Percentiles rank a stretch among this genome's conserved stretches.
Evolutionary conservation across 1,140 invertebrate genomes (phyloP).

Genomic region (Phymastichus coffea): DNA sequence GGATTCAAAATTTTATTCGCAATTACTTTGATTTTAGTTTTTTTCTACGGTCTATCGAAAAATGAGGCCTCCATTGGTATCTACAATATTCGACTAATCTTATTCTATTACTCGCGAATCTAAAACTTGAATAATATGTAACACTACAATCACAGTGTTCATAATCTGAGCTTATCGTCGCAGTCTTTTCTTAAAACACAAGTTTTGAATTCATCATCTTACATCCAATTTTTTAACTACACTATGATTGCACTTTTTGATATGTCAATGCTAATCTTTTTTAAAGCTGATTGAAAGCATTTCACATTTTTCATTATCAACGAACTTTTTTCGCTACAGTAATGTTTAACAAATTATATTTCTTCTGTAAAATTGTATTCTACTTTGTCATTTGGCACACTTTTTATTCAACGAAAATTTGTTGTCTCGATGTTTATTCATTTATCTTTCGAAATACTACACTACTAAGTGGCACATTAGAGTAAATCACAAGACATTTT

Average conservation of each 20-base stretch:
- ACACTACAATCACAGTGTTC: conserved; percentile 54
- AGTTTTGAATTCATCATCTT: background rate
- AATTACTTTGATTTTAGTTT: conserved; percentile 37
- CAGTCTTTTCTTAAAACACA: conserved; percentile 42
- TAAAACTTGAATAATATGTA: conserved; percentile 28
- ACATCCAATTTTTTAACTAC: conserved; percentile 31
- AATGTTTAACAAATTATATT: background rate
- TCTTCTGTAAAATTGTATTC: background rate
- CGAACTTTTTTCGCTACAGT: background rate
- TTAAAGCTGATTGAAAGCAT: background rate
- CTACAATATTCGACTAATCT: conserved; percentile 35
- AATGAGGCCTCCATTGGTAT: conserved; percentile 50
- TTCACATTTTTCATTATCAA: background rate
- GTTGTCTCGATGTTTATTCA: background rate
- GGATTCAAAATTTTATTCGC: conserved; percentile 33
- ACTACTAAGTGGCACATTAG: conserved; percentile 12
- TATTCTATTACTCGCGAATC: conserved; percentile 28
- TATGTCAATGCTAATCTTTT: conserved; percentile 27
- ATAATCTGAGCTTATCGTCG: conserved; percentile 47
- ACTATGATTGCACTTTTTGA: conserved; percentile 46
- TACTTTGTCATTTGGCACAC: conserved; percentile 13
- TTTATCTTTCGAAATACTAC: background rate
- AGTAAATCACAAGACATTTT: conserved; percentile 15
- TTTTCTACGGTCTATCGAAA: conserved; percentile 35
- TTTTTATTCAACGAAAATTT: conserved; percentile 1